These are phyloP conservation scores for Mormyrus proboscirostris DNA, from an alignment of 2,797 vertebrate genomes.

Conservation along the genomic window DNA sequence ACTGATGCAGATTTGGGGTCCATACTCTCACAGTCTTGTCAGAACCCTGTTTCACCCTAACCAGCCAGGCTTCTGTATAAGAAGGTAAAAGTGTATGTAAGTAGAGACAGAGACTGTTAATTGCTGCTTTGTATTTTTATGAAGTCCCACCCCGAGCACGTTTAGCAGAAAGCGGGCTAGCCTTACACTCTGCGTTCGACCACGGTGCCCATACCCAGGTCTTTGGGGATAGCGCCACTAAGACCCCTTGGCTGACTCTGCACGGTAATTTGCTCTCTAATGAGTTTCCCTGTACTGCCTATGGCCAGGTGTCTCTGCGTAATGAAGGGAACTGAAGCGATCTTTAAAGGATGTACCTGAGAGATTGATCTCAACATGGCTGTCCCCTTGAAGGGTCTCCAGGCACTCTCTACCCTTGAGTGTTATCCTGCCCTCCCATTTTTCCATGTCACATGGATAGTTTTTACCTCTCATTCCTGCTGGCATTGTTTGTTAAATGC, in stretches of 20 bases:
- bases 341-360: slow-evolving; percentile 65
- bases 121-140: slow-evolving; percentile 51
- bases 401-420: slow-evolving; percentile 53
- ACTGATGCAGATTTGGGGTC: not conserved
- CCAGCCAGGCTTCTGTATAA: not conserved
- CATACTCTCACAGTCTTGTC: not conserved
- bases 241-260: slow-evolving; percentile 27
- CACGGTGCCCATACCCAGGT: slow-evolving; percentile 53
- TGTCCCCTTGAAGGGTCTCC: slow-evolving; percentile 39
- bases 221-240: slow-evolving; percentile 8
- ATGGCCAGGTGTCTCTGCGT: slow-evolving; percentile 58
- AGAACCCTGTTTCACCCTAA: not conserved
- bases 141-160: slow-evolving; percentile 35
- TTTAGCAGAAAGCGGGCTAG: not conserved
- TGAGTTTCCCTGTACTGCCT: slow-evolving; percentile 41
- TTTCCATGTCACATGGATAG: slow-evolving; percentile 38
- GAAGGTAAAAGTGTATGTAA: not conserved
- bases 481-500: slow-evolving; percentile 10
- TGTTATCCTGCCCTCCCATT: slow-evolving; percentile 62
- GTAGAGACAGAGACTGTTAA: not conserved
- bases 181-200: slow-evolving; percentile 46
- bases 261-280: slow-evolving; percentile 62
- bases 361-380: slow-evolving; percentile 64
- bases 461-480: not conserved
- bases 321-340: slow-evolving; percentile 32